Evolutionary conservation across 2,113 vertebrate species (phyloP).

Genomic region (Boleophthalmus pectinirostris): DNA sequence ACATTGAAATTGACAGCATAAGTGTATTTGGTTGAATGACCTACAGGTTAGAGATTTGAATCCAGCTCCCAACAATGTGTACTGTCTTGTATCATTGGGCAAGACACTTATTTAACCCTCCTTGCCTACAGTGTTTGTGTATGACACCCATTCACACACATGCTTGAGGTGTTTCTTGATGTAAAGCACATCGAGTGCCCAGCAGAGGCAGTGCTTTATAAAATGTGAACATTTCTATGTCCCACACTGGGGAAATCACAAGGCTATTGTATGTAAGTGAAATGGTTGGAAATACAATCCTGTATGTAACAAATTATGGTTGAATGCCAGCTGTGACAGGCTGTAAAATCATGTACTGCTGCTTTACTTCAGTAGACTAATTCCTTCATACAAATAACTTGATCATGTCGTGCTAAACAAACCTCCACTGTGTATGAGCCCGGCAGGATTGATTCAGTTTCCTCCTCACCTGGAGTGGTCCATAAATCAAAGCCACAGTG

Average conservation of each 20-base stretch:
- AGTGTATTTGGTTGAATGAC: not conserved
- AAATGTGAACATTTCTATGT: not conserved
- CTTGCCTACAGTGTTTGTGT: too few species aligned
- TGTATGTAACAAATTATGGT: conserved; percentile 11
- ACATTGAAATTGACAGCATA: not conserved
- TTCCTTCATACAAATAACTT: not conserved
- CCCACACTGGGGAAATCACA: not conserved
- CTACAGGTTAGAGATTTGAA: too few species aligned
- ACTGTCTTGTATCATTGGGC: too few species aligned
- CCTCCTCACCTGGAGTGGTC: conserved; percentile 31
- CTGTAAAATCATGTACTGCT: conserved; percentile 43
- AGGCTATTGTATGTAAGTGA: not conserved
- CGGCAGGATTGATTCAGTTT: conserved; percentile 30
- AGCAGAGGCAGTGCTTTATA: not conserved
- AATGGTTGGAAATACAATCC: not conserved
- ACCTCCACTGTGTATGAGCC: conserved; percentile 28
- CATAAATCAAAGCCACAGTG: conserved; percentile 39
- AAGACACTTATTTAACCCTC: too few species aligned
- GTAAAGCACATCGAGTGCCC: too few species aligned
- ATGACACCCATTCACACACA: too few species aligned
- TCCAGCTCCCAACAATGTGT: too few species aligned
- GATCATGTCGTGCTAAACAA: conserved; percentile 22
- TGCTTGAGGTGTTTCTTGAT: too few species aligned
- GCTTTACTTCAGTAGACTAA: conserved; percentile 18
- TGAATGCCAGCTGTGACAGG: conserved; percentile 45